A percentile compares a stretch with the other conserved stretches of the same genome.
phyloP scores from a whole-genome alignment of 2,888 invertebrate species.

The Plusia festucae region DNA sequence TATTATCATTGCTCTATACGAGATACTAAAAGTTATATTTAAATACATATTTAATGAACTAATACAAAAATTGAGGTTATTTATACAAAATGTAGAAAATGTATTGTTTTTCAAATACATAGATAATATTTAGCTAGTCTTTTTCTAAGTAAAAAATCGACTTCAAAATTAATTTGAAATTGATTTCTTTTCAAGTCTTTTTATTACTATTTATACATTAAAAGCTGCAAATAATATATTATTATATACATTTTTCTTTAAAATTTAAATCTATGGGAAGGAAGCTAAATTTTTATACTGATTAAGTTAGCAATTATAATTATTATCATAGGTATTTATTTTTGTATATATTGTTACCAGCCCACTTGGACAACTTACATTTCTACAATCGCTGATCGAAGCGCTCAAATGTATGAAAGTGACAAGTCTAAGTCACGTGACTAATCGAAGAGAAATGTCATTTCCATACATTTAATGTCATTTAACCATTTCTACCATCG shows the following conservation, averaged over 20 bases:
- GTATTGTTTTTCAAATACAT: not conserved
- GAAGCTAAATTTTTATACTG: constrained; percentile 38
- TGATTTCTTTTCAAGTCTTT: constrained; percentile 11
- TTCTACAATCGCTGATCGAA: no score
- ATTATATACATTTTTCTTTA: constrained; percentile 12
- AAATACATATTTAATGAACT: constrained; percentile 3
- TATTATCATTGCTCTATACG: constrained; percentile 34
- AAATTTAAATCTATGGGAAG: constrained; percentile 22
- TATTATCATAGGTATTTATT: no score
- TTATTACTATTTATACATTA: not conserved
- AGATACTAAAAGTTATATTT: constrained; percentile 24
- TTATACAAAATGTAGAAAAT: constrained; percentile 45
- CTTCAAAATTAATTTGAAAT: constrained; percentile 10
- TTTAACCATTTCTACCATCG: no score
- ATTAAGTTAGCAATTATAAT: not conserved
- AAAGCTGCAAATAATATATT: constrained; percentile 36
- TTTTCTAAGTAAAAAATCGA: constrained; percentile 8
- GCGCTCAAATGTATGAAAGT: no score
- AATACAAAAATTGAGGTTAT: constrained; percentile 28
- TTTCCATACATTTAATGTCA: no score
- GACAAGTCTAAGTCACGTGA: no score
- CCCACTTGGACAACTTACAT: no score
- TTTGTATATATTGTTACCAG: no score
- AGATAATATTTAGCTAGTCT: not conserved
- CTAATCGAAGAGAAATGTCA: no score